Conservation (phyloP, 2,113 vertebrate species). For the Menura novaehollandiae region DNA sequence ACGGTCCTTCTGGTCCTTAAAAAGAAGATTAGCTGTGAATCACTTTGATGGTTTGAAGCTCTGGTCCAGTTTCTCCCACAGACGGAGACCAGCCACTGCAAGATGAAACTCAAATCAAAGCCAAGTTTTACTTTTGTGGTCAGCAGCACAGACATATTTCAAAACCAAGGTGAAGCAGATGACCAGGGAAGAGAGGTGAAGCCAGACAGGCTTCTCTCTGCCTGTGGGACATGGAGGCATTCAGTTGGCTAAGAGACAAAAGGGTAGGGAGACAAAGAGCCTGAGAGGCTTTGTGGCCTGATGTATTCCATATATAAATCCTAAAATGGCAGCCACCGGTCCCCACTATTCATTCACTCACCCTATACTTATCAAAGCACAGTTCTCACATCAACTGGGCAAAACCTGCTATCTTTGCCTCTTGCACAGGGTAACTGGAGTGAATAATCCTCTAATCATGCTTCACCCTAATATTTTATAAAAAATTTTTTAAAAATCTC, state of each 20-base stretch:
- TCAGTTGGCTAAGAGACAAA: background rate
- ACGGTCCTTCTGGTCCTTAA: background rate
- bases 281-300: background rate
- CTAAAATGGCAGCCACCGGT: background rate
- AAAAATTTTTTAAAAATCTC: background rate
- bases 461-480: background rate
- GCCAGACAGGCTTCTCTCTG: background rate
- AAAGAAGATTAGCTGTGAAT: slow-evolving; percentile 38
- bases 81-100: background rate
- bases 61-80: background rate
- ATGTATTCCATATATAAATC: background rate
- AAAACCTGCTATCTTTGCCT: background rate
- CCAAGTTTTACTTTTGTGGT: background rate
- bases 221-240: background rate
- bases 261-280: background rate
- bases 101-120: slow-evolving; percentile 7
- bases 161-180: background rate
- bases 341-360: background rate
- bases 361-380: background rate
- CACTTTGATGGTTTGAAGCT: background rate
- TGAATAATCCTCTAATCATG: background rate
- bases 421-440: background rate
- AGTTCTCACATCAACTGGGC: background rate
- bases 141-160: background rate
- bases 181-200: background rate